A percentile compares a stretch with the other conserved stretches of the same genome.
These are phyloP conservation scores for Physeter macrocephalus DNA, from an alignment of 2,113 vertebrate genomes.

Conservation along the genomic window DNA sequence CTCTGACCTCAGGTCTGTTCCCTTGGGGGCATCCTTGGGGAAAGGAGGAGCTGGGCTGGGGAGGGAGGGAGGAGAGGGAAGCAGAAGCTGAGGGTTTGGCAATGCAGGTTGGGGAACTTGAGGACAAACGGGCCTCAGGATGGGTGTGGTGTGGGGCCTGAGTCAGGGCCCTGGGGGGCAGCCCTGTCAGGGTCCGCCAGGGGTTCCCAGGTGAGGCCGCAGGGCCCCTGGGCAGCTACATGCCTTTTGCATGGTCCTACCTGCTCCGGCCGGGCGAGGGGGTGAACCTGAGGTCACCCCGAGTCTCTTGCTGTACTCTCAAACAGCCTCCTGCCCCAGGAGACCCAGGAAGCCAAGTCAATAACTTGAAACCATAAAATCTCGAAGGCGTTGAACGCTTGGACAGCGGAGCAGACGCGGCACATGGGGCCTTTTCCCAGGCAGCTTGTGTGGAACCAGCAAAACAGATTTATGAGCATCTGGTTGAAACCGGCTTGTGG, in stretches of 20 bases:
- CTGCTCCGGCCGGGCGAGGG: not conserved
- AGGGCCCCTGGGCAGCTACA: not conserved
- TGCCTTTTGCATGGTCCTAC: not conserved
- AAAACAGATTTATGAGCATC: slow-evolving; percentile 64
- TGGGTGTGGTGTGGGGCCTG: not conserved
- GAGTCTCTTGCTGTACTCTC: slow-evolving; percentile 1
- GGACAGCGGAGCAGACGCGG: slow-evolving; percentile 46
- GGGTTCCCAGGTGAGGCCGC: fast-evolving
- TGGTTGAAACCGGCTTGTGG: not conserved
- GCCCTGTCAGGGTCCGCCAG: not conserved
- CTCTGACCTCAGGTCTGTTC: not conserved
- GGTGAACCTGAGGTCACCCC: slow-evolving; percentile 60
- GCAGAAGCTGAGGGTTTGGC: not conserved
- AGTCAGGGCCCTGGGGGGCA: not conserved
- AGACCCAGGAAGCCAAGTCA: slow-evolving; percentile 62
- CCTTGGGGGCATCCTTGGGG: not conserved
- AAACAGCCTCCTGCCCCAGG: slow-evolving; percentile 44
- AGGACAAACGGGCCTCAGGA: not conserved
- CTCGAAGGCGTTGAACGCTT: slow-evolving; percentile 59
- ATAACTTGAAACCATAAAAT: slow-evolving; percentile 67
- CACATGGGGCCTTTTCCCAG: slow-evolving; percentile 57
- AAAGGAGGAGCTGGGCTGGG: not conserved
- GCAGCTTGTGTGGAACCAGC: slow-evolving; percentile 50
- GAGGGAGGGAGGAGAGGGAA: not conserved
- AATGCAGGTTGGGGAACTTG: not conserved